Base-by-base conservation (phyloP, 2,797 vertebrate genomes). In the Morelia viridis region DNA sequence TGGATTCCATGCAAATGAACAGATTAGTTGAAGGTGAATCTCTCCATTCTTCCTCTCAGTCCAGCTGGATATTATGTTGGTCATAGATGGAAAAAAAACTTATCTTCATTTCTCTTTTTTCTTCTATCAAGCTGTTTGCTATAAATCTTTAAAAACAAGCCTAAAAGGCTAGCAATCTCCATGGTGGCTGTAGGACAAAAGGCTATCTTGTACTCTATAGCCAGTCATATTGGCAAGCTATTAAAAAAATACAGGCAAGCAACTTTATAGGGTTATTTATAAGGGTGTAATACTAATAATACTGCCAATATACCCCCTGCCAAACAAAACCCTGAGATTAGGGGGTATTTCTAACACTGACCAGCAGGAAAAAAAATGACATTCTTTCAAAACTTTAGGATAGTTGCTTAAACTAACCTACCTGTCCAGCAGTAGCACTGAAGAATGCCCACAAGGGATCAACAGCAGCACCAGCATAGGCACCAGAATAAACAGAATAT, bases 391-490 rank as follows among this genome's bases (percentile, higher is more conserved):
- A 94, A 28, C 24, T 28, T 80, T 64, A 28, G 15, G n/a, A 76
- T 3, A 64, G 58, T 22, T 60, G n/a, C 50, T 91, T 83, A 61
- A 90, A 94, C 22, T 61, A 91, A 22, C 94, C 92, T 88, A 99
- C 98, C 98, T 98, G 98, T 62, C 98, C 98, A 58, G 98, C 98
- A 85, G 98, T 96, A 85, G 98, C 97, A 28, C 97, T 98, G 92
- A 99, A 99, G 95, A 98, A 99, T 9, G 97, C 95, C 98, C 97
- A 98, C 98, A 98, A 97, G 1, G 98, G 98, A 91, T 98, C 98
- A 35, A 96, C 98, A 57, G 96, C 96, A n/a, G 96, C 98, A 50
- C 97, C 94, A 26, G 97, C 96, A 0, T 97, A 98, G 17, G 94
- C 88, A 7, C 96, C 97, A 5, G 97, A 93, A 89, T 96, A 98